Conservation (phyloP, 2,113 vertebrate genomes). For the Chrysochloris asiatica region DNA sequence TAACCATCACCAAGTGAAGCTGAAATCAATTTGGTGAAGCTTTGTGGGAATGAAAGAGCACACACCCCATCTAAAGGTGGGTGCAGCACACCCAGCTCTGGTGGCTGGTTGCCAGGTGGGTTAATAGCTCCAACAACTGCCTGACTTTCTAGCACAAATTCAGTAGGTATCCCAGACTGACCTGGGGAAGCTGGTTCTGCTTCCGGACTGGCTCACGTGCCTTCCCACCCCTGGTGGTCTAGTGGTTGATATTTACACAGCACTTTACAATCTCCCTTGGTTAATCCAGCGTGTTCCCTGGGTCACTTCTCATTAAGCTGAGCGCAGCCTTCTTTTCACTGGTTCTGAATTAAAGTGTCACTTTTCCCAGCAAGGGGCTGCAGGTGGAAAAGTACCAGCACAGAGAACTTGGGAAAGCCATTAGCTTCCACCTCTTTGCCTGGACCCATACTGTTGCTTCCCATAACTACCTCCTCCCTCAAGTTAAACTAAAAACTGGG, state of each 20-base stretch:
- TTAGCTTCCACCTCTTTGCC: neutral
- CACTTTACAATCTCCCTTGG: conserved; percentile 54
- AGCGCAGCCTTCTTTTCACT: conserved; percentile 58
- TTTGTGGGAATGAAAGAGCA: neutral
- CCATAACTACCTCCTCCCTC: neutral
- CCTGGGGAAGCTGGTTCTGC: neutral
- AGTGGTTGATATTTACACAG: conserved; percentile 49
- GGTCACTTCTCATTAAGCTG: conserved; percentile 73
- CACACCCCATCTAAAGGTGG: too few species aligned
- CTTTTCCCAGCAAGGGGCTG: conserved; percentile 56
- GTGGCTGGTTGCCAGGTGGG: neutral
- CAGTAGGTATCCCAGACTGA: neutral
- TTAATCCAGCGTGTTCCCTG: conserved; percentile 60
- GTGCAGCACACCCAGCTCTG: neutral
- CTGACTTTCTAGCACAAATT: neutral
- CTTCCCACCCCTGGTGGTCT: neutral
- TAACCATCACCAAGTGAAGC: neutral
- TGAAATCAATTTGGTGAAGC: neutral
- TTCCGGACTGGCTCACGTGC: neutral
- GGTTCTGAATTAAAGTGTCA: conserved; percentile 72
- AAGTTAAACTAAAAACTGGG: neutral
- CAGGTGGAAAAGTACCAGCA: conserved; percentile 9
- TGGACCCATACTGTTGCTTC: neutral
- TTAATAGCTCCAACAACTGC: neutral
- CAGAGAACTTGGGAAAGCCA: neutral